Conservation (phyloP, 2,797 vertebrate genomes). For the Catostomus latipinnis region DNA sequence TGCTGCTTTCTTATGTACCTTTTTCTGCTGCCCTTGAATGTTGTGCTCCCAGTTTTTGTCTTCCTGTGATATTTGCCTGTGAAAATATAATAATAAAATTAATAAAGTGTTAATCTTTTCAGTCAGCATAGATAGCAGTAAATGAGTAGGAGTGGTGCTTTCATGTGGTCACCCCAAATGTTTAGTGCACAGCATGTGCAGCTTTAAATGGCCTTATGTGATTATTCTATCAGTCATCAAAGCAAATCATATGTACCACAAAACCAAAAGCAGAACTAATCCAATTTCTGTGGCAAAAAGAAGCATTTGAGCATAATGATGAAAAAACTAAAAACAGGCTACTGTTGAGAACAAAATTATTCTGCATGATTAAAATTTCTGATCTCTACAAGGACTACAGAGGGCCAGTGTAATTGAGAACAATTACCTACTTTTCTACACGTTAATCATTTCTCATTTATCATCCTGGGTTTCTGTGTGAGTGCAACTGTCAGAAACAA, state of each 20-base stretch:
- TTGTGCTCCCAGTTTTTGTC: constrained; percentile 99
- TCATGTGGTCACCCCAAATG: constrained; percentile 4
- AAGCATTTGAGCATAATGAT: constrained; percentile 10
- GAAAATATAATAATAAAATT: constrained; percentile 41
- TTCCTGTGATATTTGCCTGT: constrained; percentile 96
- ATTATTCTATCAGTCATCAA: constrained; percentile 29
- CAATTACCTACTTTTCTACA: constrained; percentile 27
- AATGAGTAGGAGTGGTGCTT: constrained; percentile 17
- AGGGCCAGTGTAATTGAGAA: constrained; percentile 23
- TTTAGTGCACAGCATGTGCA: constrained; percentile 8
- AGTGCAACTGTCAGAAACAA: background rate
- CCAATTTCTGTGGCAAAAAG: background rate
- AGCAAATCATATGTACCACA: constrained; percentile 3
- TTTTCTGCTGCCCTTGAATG: constrained; percentile 95
- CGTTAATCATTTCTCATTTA: constrained; percentile 26
- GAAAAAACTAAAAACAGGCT: constrained; percentile 20
- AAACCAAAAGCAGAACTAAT: constrained; percentile 26
- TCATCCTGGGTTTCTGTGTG: constrained; percentile 4
- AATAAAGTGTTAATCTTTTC: constrained; percentile 5
- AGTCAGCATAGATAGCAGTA: background rate
- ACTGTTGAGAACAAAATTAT: constrained; percentile 35
- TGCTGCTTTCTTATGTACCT: constrained; percentile 74
- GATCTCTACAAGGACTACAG: constrained; percentile 8
- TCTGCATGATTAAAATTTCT: constrained; percentile 44
- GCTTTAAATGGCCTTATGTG: constrained; percentile 27